Percentiles rank a stretch among this genome's conserved stretches.
These are phyloP conservation scores for Brachyhypopomus gauderio DNA, from an alignment of 2,113 vertebrate species.

Conservation along the genomic window DNA sequence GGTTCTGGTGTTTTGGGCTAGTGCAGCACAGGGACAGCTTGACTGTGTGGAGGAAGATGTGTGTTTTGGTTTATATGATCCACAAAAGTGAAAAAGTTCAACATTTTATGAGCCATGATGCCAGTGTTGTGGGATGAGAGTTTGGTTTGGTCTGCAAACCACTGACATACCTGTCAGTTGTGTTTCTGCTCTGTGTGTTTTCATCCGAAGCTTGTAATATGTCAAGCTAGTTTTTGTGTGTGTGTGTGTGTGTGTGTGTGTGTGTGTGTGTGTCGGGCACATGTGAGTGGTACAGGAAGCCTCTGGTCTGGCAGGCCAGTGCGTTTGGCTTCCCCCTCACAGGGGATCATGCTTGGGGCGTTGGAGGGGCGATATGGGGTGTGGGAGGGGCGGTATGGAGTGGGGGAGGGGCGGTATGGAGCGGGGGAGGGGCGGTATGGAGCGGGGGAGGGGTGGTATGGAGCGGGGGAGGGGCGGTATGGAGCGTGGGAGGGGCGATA, in stretches of 20 bases:
- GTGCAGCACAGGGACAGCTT: background rate
- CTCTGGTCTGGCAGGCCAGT: background rate
- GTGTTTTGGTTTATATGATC: background rate
- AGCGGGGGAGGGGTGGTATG: too few species aligned
- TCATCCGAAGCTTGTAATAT: background rate
- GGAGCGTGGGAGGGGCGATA: background rate
- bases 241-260: conserved; percentile 11
- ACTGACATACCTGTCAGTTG: background rate
- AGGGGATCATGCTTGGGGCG: background rate
- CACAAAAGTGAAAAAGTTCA: too few species aligned
- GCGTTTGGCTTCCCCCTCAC: background rate
- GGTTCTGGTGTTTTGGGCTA: conserved; percentile 1
- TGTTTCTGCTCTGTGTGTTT: background rate
- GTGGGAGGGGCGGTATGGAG: background rate
- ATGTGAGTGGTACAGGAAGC: background rate
- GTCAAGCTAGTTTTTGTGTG: background rate
- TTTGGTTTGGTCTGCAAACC: background rate
- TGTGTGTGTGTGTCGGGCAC: background rate
- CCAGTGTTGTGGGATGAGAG: too few species aligned
- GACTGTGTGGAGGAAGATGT: background rate
- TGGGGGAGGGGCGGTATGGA: too few species aligned
- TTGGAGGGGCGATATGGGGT: background rate
- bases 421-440: background rate
- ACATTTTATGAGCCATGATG: too few species aligned
- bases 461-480: too few species aligned